phyloP scores from a whole-genome alignment of 2,888 invertebrate genomes.

The Embidobia sp. region DNA sequence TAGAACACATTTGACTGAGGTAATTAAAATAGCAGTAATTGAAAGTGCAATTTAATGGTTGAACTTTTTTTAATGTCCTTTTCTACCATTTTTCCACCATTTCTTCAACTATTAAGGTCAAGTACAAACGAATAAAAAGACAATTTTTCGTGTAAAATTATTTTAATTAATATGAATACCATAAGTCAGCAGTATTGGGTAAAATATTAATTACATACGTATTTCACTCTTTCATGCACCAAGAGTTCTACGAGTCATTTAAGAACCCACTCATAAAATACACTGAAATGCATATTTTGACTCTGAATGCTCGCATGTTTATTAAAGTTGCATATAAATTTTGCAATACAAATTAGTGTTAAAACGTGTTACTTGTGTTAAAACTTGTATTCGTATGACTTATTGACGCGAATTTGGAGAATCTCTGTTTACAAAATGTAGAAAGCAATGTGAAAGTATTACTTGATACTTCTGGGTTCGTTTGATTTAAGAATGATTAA shows the following conservation, averaged over 20 bases:
- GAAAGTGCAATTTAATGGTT: too few relatives aligned
- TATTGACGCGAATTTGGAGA: slow-evolving; percentile 6
- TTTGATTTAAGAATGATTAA: slow-evolving; percentile 38
- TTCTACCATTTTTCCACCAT: too few relatives aligned
- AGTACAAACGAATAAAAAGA: slow-evolving; percentile 13
- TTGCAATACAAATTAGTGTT: background rate
- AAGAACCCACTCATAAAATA: slow-evolving; percentile 29
- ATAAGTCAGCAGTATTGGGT: slow-evolving; percentile 19
- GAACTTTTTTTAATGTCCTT: too few relatives aligned
- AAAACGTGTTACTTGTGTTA: too few relatives aligned
- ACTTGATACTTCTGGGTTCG: slow-evolving; percentile 8
- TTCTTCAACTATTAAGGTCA: slow-evolving; percentile 17
- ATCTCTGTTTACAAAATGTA: slow-evolving; percentile 28
- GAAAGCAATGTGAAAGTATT: slow-evolving; percentile 42
- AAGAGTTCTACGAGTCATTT: slow-evolving; percentile 49
- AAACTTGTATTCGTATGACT: background rate
- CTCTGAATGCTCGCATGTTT: slow-evolving; percentile 2
- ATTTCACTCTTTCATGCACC: slow-evolving; percentile 3
- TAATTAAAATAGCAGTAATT: too few relatives aligned
- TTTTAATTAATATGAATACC: slow-evolving; percentile 28
- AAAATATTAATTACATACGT: slow-evolving; percentile 38
- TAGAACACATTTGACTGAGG: too few relatives aligned
- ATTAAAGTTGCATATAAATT: too few relatives aligned
- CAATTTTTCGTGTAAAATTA: background rate
- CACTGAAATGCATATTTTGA: slow-evolving; percentile 47